Evolutionary conservation across 64 coral and sea anemone genomes (phyloP).

Genomic region (Cladopsammia gracilis): DNA sequence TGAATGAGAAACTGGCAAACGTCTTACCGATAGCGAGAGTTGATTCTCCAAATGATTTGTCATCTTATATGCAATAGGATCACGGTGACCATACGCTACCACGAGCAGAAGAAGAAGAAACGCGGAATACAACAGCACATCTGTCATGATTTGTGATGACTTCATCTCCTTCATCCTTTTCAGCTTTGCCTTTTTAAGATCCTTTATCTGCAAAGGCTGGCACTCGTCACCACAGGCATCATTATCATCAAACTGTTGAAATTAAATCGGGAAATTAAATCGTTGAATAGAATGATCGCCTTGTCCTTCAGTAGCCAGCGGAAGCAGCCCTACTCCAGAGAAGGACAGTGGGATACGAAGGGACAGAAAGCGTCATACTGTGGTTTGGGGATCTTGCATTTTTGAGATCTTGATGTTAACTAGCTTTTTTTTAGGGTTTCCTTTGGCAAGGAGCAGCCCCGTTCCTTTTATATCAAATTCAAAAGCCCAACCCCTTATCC

Average conservation of each 20-base stretch:
- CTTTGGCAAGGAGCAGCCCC: no score
- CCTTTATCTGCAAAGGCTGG: neutral
- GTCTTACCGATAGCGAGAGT: conserved; percentile 45
- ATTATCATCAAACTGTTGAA: neutral
- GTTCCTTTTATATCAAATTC: no score
- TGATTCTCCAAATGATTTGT: conserved; percentile 69
- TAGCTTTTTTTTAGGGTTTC: no score
- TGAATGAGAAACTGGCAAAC: neutral
- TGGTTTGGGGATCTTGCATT: no score
- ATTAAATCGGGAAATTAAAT: neutral
- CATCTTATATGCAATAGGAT: conserved; percentile 71
- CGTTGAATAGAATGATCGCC: no score
- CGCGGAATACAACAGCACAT: conserved; percentile 73
- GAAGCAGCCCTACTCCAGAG: no score
- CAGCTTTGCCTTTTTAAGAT: conserved; percentile 24
- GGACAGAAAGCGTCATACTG: no score
- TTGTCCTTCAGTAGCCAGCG: no score
- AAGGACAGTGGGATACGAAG: no score
- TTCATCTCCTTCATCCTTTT: conserved; percentile 55
- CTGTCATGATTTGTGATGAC: conserved; percentile 63
- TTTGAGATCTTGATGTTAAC: no score
- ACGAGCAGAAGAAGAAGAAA: conserved; percentile 82
- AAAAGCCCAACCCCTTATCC: no score
- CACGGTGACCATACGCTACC: conserved; percentile 86
- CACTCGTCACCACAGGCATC: neutral